Evolutionary conservation across 2,888 invertebrate genomes (phyloP), one percentile per base, ranked within the genome.

Genomic region (Amiota minor): DNA sequence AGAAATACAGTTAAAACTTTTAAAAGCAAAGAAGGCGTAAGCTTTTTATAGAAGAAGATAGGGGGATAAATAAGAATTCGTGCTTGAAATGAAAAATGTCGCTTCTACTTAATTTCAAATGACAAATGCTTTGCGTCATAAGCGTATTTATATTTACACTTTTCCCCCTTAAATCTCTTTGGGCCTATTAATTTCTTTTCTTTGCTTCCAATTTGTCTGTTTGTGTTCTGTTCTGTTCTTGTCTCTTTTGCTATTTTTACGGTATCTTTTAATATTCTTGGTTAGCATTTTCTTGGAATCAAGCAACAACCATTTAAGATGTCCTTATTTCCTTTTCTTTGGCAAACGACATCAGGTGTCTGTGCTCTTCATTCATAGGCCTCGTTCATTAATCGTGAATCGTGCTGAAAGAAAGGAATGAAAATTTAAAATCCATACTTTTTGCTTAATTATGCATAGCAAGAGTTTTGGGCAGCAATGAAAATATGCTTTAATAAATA

Each of bases 31-130:
- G 35, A 49, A 12, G 53, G 35, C 35, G 49, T 61, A n/a, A 49
- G 35, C 2, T 35, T 35, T 35, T 6, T 35, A 35, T 35, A 70
- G 35, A 11, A 49, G 53, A 67, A 65, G 20, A 71, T 35, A 16
- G 12, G 14, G 45, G 12, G 9, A 56, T 23, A 67, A 69, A 69
- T 73, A 69, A 59, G 76, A 79, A 77, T 59, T 70, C 70, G 47
- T 47, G 70, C 70, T 59, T 23, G 73, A 79, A 81, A 75, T 82
- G 79, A 82, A 75, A 83, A 80, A 83, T 82, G 82, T 78, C 77
- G 82, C 75, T 82, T 79, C 76, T 83, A 80, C 79, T 82, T 83
- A 82, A 83, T 82, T 82, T 82, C 78, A 80, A 35, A 83, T 82
- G 81, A 82, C 80, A 83, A 82, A 82, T 82, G 81, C 77, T 79